Evolutionary conservation across 2,113 vertebrate species (phyloP).

Genomic region (Trogon melanurus): DNA sequence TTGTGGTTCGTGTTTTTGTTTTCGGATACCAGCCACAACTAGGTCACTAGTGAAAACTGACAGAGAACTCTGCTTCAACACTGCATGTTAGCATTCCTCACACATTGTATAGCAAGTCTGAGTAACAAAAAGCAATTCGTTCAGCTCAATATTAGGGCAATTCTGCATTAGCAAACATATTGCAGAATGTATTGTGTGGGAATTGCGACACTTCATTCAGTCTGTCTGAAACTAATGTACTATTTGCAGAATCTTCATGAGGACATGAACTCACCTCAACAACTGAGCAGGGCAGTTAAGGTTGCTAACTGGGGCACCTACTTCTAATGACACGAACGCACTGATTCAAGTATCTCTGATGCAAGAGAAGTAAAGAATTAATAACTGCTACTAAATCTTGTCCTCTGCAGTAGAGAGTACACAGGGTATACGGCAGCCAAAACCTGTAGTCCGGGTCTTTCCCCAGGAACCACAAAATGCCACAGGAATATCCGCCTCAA

Average conservation of each 20-base stretch:
- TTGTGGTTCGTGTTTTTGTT: neutral
- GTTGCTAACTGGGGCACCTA: neutral
- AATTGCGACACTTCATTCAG: neutral
- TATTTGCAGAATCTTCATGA: neutral
- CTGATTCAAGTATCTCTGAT: neutral
- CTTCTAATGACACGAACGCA: neutral
- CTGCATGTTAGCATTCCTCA: neutral
- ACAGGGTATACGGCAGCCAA: neutral
- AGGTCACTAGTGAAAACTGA: neutral
- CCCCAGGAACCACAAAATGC: neutral
- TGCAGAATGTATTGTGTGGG: neutral
- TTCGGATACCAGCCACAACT: neutral
- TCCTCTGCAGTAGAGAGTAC: neutral
- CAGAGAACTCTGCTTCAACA: neutral
- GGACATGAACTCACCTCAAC: neutral
- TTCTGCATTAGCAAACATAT: neutral
- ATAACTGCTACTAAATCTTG: neutral
- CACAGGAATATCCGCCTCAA: neutral
- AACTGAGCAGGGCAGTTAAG: neutral
- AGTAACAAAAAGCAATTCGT: neutral
- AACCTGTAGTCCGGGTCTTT: neutral
- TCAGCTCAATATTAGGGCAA: neutral
- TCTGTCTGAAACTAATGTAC: neutral
- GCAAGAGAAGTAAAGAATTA: neutral
- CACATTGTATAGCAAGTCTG: fast-evolving